Evolutionary conservation across 2,888 invertebrate species (phyloP), one percentile per base, ranked within the genome.

Genomic region (Spisula solida): DNA sequence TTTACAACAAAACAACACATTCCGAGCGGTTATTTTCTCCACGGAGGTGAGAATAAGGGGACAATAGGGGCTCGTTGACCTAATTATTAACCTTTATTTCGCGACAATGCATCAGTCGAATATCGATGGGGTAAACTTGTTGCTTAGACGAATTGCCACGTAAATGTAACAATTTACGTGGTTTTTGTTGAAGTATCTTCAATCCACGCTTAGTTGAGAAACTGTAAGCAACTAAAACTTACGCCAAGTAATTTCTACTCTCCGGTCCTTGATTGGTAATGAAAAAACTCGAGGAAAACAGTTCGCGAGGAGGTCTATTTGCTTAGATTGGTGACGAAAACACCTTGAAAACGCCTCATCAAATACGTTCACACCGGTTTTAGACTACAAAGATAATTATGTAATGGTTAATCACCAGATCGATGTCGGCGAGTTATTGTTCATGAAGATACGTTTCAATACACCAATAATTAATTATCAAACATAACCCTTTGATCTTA

Each of bases 381-480:
- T 18, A 79, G 47, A 56, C 51, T 25, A 20, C 18, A 60, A 55
- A 41, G 70, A 51, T 51, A 47, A 48, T 60, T 25, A 29, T 56
- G 41, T 70, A n/a, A 78, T 56, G n/a, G 25, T n/a, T 70, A 81
- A 86, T 86, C 80, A 81, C 20, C 83, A 4, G 5, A 41, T 56
- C 87, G 80, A 51, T 88, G 84, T 29, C 84, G 87, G 84, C 60
- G n/a, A 29, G 60, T 20, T 31, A n/a, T 41, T 66, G 47, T 56
- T 83, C 81, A 16, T 84, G 83, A 80, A 55, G 75, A 82, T 80
- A 48, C 29, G 34, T 34, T 82, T 60, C 78, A 87, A 85, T 85
- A 88, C 88, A 88, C 88, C 81, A 88, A 88, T 88, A 88, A 88
- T 88, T 88, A 81, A 81, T 88, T 41, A 84, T 79, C 79, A 88